Base-by-base conservation (phyloP, 2,113 vertebrate species). In the Bagarius yarrelli region DNA sequence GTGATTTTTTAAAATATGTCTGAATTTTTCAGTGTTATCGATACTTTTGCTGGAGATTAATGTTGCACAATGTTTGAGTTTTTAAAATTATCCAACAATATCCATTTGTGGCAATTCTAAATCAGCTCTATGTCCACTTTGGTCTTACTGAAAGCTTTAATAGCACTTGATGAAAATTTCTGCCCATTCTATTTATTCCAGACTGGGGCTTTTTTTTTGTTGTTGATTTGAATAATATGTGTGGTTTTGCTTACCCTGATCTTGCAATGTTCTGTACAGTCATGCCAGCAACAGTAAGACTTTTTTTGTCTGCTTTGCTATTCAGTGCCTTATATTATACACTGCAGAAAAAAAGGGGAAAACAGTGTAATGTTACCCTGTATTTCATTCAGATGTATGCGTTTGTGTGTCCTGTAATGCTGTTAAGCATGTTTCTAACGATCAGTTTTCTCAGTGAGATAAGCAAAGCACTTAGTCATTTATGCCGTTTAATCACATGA, bases 381-480 rank as follows among this genome's bases (percentile, higher is more conserved):
- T 34, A 44, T 52, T 50, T 34, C 50, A 73, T 32, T 73, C 47
- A 72, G 70, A 72, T 53, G 27, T 73, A 32, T 72, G 50, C 50
- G 32, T 55, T 72, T 32, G 53, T 73, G 70, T 32, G 70, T 2
- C 25, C 32, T 32, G 70, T 21, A 53, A 72, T 55, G 70, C 50
- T 72, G 53, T 30, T 8, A 53, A 72, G 69, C 47, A 72, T 52
- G 16, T 53, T 53, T 72, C 50, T 72, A 19, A 32, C 13, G 50
- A 55, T 73, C 50, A 19, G 25, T 30, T 81, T 84, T 76, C 52
- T 40, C 76, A 66, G 32, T 36, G 21, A 64, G 82, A 83, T 79
- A 83, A 78, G 53, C 79, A 81, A 78, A 78, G 74, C 82, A 81
- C 82, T 86, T 78, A 60, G 57, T 15, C 56, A 36, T 70, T 80